phyloP scores from a whole-genome alignment of 1,140 invertebrate genomes.

The Fopius arisanus region DNA sequence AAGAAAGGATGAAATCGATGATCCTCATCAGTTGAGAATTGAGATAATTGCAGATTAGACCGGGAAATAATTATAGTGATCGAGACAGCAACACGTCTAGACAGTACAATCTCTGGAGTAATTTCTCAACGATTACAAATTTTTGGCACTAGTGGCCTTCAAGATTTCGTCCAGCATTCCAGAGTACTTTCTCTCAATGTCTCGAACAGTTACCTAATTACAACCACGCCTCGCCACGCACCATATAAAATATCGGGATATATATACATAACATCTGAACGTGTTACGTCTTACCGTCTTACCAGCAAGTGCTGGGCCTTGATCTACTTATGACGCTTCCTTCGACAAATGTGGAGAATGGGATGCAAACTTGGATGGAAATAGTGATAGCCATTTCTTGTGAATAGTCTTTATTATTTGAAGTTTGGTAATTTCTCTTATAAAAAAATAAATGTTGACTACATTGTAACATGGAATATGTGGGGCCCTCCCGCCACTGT shows the following conservation, averaged over 20 bases:
- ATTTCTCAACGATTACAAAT: background rate
- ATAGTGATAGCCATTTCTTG: background rate
- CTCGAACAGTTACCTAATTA: conserved; percentile 28
- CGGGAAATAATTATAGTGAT: too few relatives aligned
- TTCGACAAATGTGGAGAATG: background rate
- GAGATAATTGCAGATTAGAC: too few relatives aligned
- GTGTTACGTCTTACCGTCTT: background rate
- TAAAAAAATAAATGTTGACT: background rate
- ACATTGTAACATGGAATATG: background rate
- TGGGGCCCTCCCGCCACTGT: too few relatives aligned
- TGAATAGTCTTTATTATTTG: background rate
- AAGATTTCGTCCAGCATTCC: background rate
- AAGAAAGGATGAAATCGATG: too few relatives aligned
- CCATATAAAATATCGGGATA: background rate
- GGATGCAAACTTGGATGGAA: background rate
- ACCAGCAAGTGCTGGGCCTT: background rate
- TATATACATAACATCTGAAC: conserved; percentile 14
- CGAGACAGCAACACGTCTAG: too few relatives aligned
- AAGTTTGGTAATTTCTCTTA: background rate
- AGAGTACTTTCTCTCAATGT: background rate
- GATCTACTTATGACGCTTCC: background rate
- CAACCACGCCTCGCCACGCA: conserved; percentile 22
- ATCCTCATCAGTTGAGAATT: too few relatives aligned
- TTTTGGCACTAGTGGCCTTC: background rate
- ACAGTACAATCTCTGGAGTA: too few relatives aligned